Evolutionary conservation across 2,888 invertebrate genomes (phyloP).

Genomic region (Ormyrus thymus): DNA sequence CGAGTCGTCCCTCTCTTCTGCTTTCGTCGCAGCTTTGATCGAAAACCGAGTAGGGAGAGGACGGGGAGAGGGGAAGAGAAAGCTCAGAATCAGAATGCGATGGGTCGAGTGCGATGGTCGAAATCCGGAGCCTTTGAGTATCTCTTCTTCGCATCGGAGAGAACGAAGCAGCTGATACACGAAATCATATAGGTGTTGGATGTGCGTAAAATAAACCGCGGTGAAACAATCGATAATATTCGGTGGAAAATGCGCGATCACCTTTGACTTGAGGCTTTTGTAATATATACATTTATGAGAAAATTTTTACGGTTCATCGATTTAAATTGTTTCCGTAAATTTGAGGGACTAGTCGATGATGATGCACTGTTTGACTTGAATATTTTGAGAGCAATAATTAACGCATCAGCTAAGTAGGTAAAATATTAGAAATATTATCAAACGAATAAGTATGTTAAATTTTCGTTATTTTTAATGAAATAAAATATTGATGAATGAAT

Average conservation of each 20-base stretch:
- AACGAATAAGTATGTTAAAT: neutral
- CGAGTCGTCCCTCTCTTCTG: neutral
- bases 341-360: too few species aligned
- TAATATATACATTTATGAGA: neutral
- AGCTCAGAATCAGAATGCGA: neutral
- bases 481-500: neutral
- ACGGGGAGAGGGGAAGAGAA: constrained; percentile 19
- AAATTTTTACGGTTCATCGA: too few species aligned
- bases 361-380: too few species aligned
- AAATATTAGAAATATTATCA: too few species aligned
- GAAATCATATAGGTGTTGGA: neutral
- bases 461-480: neutral
- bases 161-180: constrained; percentile 3
- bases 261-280: constrained; percentile 10
- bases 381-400: too few species aligned
- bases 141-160: neutral
- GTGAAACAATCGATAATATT: neutral
- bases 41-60: neutral
- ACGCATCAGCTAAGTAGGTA: too few species aligned
- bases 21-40: neutral
- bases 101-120: constrained; percentile 12
- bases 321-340: too few species aligned
- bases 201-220: neutral
- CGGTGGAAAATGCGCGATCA: constrained; percentile 4
- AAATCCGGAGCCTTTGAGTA: neutral